Percentiles rank a stretch among this genome's conserved stretches.
phyloP scores from a whole-genome alignment of 2,797 vertebrate genomes.

The Falco biarmicus region DNA sequence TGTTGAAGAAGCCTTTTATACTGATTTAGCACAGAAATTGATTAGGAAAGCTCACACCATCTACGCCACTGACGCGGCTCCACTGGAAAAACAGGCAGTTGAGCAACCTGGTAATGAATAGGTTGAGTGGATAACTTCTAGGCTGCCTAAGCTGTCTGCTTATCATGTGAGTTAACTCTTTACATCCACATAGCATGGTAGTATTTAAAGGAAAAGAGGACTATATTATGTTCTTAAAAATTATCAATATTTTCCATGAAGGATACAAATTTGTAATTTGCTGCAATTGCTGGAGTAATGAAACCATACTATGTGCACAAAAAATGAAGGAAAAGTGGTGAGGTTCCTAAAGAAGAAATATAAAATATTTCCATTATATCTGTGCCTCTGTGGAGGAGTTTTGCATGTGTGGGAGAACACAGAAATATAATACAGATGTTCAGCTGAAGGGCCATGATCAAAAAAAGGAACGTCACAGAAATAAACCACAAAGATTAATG shows the following conservation, averaged over 20 bases:
- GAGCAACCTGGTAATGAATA: neutral
- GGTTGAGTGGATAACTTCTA: neutral
- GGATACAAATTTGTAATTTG: neutral
- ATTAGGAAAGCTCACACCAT: neutral
- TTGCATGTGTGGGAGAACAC: neutral
- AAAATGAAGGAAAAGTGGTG: neutral
- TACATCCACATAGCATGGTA: neutral
- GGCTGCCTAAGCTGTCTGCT: neutral
- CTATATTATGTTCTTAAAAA: neutral
- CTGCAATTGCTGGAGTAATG: neutral
- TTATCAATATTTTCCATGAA: neutral
- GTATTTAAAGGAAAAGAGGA: neutral
- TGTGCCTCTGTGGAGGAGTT: neutral
- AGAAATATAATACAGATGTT: constrained; percentile 26
- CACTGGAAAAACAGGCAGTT: neutral
- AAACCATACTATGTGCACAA: neutral
- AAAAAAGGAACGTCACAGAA: constrained; percentile 12
- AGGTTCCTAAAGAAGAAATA: neutral
- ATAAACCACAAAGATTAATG: constrained; percentile 43
- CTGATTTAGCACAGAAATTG: neutral
- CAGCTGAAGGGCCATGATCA: neutral
- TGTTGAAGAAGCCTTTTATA: neutral
- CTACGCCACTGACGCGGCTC: neutral
- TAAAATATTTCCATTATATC: neutral
- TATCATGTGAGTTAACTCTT: neutral